Evolutionary conservation across 2,888 invertebrate species (phyloP).

Genomic region (Biston stratarius): DNA sequence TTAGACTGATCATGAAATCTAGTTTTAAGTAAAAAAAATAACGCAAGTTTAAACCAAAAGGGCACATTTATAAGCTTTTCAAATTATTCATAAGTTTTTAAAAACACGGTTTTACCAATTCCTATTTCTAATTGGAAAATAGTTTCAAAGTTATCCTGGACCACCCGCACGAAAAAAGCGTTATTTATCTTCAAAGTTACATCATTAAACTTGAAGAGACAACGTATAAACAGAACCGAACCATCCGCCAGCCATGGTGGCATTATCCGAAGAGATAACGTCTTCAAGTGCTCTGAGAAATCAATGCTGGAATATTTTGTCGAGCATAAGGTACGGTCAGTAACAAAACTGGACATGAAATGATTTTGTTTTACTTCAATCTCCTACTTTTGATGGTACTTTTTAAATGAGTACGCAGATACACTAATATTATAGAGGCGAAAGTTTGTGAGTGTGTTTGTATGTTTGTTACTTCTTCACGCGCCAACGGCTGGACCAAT

Average conservation of each 20-base stretch:
- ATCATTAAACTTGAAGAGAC: slow-evolving; percentile 49
- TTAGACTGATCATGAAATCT: too few relatives aligned
- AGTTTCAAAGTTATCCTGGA: slow-evolving; percentile 28
- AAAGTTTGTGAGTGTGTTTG: too few relatives aligned
- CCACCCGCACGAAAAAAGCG: slow-evolving; percentile 47
- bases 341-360: slow-evolving; percentile 16
- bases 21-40: too few relatives aligned
- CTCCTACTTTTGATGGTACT: not conserved
- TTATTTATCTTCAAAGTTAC: slow-evolving; percentile 47
- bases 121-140: slow-evolving; percentile 6
- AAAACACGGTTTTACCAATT: slow-evolving; percentile 4
- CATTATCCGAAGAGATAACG: slow-evolving; percentile 47
- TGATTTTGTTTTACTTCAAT: not conserved
- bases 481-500: too few relatives aligned
- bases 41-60: too few relatives aligned
- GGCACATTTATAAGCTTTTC: too few relatives aligned
- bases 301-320: slow-evolving; percentile 32
- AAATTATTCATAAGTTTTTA: too few relatives aligned
- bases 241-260: slow-evolving; percentile 41
- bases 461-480: too few relatives aligned
- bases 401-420: not conserved
- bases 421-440: too few relatives aligned
- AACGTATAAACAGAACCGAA: slow-evolving; percentile 52
- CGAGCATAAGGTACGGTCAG: slow-evolving; percentile 4
- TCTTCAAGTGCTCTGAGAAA: slow-evolving; percentile 47